Base-by-base conservation (phyloP, 2,797 vertebrate genomes). In the Pteronotus mesoamericanus region DNA sequence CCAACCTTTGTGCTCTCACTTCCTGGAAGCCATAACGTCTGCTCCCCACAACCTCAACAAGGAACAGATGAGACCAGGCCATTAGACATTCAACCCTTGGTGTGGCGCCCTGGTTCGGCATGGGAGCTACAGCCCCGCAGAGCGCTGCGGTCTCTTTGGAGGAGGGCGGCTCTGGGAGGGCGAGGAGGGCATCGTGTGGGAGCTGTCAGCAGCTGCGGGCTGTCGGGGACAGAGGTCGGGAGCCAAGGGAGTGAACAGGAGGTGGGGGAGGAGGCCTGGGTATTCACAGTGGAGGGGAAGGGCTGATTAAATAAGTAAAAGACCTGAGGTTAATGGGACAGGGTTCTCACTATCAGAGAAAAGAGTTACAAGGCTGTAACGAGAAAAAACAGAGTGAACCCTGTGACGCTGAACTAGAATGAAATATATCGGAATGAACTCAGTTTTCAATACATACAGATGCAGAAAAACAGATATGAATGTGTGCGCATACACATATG, bases 21-120 rank as follows among this genome's bases (percentile, higher is more conserved):
- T 19, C 26, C 59, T 46, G 42, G 48, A 84, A 68, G 79, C 86
- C 19, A 4, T 78, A 94, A 96, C 97, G 97, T 94, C 96, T 97
- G 95, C 91, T 96, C 97, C 94, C 89, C 77, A n/a, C 92, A 77
- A 96, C 96, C 96, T 97, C 97, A 98, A 98, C 95, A 95, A 97
- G 71, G 94, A 93, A 95, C 37, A 95, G 96, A 37, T 2, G 24
- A 37, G 42, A 97, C 44, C 90, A 85, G 95, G 92, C 51, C 94
- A 69, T 79, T 94, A 97, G 96, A 97, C 96, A 57, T 83, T 97
- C 94, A 94, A 55, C 18, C 44, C 34, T 26, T n/a, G n/a, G 14
- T 22, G 55, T 37, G 48, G 46, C 22, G 15, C 66, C 39, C n/a
- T 39, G 14, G 22, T 34, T 10, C 2, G 4, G 37, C 7, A 4